phyloP scores from a whole-genome alignment of 2,797 vertebrate genomes.

The Sebastes steindachneri region DNA sequence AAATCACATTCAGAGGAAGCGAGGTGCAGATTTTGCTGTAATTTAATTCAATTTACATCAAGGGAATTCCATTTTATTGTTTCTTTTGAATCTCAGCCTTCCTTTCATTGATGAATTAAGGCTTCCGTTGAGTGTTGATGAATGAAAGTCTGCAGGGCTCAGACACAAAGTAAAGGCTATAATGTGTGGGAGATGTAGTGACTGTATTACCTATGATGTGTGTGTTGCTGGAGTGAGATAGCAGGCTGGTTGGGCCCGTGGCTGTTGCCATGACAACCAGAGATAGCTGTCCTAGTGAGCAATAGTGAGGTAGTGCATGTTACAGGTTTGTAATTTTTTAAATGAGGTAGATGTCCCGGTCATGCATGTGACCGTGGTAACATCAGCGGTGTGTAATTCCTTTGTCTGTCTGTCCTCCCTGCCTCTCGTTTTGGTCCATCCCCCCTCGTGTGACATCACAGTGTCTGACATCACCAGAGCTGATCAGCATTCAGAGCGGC shows the following conservation, averaged over 20 bases:
- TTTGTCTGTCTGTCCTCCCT: slow-evolving; percentile 62
- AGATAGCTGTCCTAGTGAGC: slow-evolving; percentile 66
- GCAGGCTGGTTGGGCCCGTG: slow-evolving; percentile 70
- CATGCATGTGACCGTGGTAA: neutral
- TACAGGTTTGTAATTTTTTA: slow-evolving; percentile 10
- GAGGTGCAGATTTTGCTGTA: neutral
- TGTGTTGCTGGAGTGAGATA: slow-evolving; percentile 50
- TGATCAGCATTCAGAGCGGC: slow-evolving; percentile 82
- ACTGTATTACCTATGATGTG: slow-evolving; percentile 48
- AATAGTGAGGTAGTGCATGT: slow-evolving; percentile 35
- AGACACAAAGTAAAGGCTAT: slow-evolving; percentile 39
- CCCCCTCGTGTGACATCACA: slow-evolving; percentile 73
- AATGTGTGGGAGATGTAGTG: slow-evolving; percentile 42
- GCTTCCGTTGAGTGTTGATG: neutral
- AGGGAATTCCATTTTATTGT: neutral
- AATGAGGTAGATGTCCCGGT: neutral
- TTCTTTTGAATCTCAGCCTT: neutral
- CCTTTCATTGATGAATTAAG: slow-evolving; percentile 11
- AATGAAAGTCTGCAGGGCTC: slow-evolving; percentile 37
- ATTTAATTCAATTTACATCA: neutral
- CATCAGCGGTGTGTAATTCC: slow-evolving; percentile 30
- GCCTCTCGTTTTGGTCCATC: slow-evolving; percentile 25
- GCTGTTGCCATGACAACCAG: slow-evolving; percentile 85
- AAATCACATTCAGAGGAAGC: neutral
- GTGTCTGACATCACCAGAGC: slow-evolving; percentile 79